phyloP scores from a whole-genome alignment of 92 coral and sea anemone species.

The Porites rus region DNA sequence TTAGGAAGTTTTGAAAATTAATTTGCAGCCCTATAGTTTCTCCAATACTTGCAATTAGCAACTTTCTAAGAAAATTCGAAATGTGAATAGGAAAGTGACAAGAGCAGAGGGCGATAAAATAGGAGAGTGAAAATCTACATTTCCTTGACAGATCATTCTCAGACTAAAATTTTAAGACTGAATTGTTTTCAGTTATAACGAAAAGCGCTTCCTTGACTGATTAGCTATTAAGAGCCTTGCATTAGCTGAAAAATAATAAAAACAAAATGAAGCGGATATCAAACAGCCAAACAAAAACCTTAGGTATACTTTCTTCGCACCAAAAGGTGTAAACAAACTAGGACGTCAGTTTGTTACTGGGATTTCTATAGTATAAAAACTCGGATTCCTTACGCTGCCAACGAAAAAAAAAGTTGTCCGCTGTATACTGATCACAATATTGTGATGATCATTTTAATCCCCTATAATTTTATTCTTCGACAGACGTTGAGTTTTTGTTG shows the following conservation, averaged over 20 bases:
- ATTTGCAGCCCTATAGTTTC: background rate
- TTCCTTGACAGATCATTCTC: background rate
- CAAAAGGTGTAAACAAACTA: too few relatives aligned
- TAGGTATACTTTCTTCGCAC: background rate
- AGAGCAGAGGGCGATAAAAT: background rate
- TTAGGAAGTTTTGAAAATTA: background rate
- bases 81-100: background rate
- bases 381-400: too few relatives aligned
- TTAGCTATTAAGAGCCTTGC: background rate
- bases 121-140: background rate
- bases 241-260: conserved; percentile 12
- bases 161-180: background rate
- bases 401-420: too few relatives aligned
- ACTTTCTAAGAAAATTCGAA: background rate
- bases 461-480: too few relatives aligned
- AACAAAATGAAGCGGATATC: conserved; percentile 8
- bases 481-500: too few relatives aligned
- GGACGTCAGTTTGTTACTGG: too few relatives aligned
- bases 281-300: background rate
- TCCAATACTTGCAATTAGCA: conserved; percentile 6
- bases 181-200: background rate
- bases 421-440: too few relatives aligned
- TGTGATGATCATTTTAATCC: too few relatives aligned
- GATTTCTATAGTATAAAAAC: too few relatives aligned
- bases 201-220: conserved; percentile 21